Evolutionary conservation across 2,113 vertebrate species (phyloP).

Genomic region (Mixornis gularis): DNA sequence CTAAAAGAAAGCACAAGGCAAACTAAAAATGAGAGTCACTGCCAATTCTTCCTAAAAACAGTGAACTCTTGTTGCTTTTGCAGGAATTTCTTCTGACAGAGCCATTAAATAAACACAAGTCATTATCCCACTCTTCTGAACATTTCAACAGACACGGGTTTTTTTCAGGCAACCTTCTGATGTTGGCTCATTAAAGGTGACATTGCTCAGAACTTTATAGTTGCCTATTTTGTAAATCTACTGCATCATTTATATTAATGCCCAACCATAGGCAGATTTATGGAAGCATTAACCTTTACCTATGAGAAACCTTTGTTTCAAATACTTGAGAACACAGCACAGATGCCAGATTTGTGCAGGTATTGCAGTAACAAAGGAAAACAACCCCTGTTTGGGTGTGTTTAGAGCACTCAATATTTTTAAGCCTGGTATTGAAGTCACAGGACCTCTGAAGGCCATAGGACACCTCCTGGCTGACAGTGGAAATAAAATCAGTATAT

Average conservation of each 20-base stretch:
- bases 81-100: constrained; percentile 13
- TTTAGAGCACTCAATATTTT: background rate
- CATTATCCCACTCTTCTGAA: constrained; percentile 1
- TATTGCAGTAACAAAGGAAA: background rate
- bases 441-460: background rate
- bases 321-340: background rate
- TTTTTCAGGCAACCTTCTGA: background rate
- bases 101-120: constrained; percentile 10
- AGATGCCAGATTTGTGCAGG: background rate
- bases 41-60: constrained; percentile 46
- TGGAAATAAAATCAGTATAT: background rate
- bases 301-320: background rate
- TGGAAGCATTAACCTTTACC: background rate
- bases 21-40: constrained; percentile 24
- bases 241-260: background rate
- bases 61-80: constrained; percentile 38
- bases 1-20: constrained; percentile 40
- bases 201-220: background rate
- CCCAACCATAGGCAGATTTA: background rate
- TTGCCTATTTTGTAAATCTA: background rate
- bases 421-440: background rate
- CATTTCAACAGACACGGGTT: background rate
- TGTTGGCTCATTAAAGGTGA: background rate
- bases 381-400: background rate
- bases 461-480: background rate